Percentiles rank a stretch among this genome's conserved stretches.
Conservation (phyloP, 2,113 vertebrate species). For the Laticauda laticaudata region DNA sequence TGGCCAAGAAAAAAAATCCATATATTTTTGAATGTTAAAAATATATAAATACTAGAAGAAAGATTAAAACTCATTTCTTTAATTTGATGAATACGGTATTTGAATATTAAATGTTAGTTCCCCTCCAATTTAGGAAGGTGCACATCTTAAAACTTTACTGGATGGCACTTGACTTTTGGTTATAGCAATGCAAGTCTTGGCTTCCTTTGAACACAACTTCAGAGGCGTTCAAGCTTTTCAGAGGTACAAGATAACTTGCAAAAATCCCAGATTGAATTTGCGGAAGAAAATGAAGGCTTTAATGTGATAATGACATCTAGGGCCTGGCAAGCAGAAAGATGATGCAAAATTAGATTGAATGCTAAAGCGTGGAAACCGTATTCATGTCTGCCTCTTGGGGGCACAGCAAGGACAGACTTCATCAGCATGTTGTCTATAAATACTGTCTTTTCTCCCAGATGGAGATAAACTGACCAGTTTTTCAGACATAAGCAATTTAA, state of each 20-base stretch:
- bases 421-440: slow-evolving; percentile 22
- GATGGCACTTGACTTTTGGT: neutral
- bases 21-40: neutral
- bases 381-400: slow-evolving; percentile 5
- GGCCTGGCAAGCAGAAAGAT: neutral
- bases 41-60: neutral
- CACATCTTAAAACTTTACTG: neutral
- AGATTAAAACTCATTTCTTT: neutral
- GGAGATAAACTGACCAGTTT: slow-evolving; percentile 18
- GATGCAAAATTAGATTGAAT: slow-evolving; percentile 16
- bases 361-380: neutral
- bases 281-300: slow-evolving; percentile 3
- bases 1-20: neutral
- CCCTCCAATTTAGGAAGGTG: neutral
- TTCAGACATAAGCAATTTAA: slow-evolving; percentile 20
- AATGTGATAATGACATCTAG: slow-evolving; percentile 27
- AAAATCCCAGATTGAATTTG: neutral
- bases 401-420: neutral
- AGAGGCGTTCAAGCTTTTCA: neutral
- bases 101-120: neutral
- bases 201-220: neutral
- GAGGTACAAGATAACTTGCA: neutral
- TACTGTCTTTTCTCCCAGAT: neutral
- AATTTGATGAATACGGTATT: neutral
- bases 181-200: neutral